Evolutionary conservation across 2,113 vertebrate species (phyloP).

Genomic region (Dicrurus megarhynchus): DNA sequence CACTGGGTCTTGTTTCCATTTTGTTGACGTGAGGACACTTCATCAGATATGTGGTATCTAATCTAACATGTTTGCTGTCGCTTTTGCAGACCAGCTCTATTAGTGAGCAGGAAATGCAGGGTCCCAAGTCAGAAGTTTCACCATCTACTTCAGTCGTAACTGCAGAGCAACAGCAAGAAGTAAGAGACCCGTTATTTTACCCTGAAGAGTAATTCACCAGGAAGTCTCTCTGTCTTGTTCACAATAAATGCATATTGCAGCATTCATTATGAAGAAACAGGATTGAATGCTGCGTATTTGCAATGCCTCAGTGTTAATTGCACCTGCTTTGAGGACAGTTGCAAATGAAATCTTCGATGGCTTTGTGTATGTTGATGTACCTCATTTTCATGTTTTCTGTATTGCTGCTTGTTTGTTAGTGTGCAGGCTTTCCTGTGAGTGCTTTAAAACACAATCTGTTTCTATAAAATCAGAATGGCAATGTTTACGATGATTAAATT

Average conservation of each 20-base stretch:
- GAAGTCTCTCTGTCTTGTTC: background rate
- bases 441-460: constrained; percentile 4
- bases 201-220: background rate
- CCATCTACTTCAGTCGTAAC: constrained; percentile 64
- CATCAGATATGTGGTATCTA: background rate
- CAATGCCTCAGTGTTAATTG: constrained; percentile 4
- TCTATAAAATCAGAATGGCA: background rate
- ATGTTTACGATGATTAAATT: background rate
- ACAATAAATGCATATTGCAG: background rate
- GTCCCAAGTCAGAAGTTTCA: constrained; percentile 76
- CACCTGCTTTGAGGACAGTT: background rate
- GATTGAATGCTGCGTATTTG: background rate
- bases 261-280: background rate
- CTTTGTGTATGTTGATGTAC: constrained; percentile 13
- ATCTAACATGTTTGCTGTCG: background rate
- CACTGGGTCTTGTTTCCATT: background rate
- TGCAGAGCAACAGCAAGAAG: constrained; percentile 81
- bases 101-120: constrained; percentile 79
- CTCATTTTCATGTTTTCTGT: constrained; percentile 11
- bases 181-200: constrained; percentile 60
- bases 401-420: constrained; percentile 39
- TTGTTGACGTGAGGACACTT: background rate
- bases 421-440: constrained; percentile 67
- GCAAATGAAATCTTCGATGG: background rate
- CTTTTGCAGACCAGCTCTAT: constrained; percentile 81